Evolutionary conservation across 2,888 invertebrate species (phyloP).

Genomic region (Idaea dimidiata): DNA sequence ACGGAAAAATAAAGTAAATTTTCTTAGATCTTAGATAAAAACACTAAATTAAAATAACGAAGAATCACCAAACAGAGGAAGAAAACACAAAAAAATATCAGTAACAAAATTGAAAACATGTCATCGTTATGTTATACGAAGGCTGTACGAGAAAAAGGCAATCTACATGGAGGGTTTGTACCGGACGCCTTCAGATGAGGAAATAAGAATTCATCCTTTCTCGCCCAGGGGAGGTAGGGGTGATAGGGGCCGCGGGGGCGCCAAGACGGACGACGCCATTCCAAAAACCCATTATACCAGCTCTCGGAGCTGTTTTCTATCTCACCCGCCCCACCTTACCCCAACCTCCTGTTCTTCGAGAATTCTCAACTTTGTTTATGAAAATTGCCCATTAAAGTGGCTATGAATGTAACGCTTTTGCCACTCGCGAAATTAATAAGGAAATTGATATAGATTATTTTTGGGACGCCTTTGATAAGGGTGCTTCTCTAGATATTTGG

Average conservation of each 20-base stretch:
- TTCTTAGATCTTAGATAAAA: neutral
- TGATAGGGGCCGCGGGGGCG: slow-evolving; percentile 54
- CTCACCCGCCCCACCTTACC: slow-evolving; percentile 57
- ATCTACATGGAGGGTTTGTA: slow-evolving; percentile 77
- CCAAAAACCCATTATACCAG: slow-evolving; percentile 86
- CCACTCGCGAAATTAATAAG: slow-evolving; percentile 79
- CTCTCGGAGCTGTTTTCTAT: slow-evolving; percentile 83
- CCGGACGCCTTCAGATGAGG: slow-evolving; percentile 78
- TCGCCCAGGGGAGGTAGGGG: slow-evolving; percentile 58
- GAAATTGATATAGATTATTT: slow-evolving; percentile 77
- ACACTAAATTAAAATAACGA: neutral
- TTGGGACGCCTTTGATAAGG: slow-evolving; percentile 45
- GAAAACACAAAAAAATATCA: slow-evolving; percentile 49
- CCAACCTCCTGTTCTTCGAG: slow-evolving; percentile 46
- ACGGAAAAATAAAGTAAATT: neutral
- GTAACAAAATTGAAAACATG: slow-evolving; percentile 78
- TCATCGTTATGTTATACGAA: slow-evolving; percentile 79
- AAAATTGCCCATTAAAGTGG: slow-evolving; percentile 81
- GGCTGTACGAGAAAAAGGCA: slow-evolving; percentile 76
- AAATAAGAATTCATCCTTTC: slow-evolving; percentile 82
- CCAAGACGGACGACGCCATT: slow-evolving; percentile 86
- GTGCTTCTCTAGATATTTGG: slow-evolving; percentile 23
- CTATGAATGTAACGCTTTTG: slow-evolving; percentile 79
- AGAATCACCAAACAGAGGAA: neutral
- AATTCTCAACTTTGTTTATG: slow-evolving; percentile 79